Conservation (phyloP, 2,797 vertebrate genomes). For the Clarias platycephalus region DNA sequence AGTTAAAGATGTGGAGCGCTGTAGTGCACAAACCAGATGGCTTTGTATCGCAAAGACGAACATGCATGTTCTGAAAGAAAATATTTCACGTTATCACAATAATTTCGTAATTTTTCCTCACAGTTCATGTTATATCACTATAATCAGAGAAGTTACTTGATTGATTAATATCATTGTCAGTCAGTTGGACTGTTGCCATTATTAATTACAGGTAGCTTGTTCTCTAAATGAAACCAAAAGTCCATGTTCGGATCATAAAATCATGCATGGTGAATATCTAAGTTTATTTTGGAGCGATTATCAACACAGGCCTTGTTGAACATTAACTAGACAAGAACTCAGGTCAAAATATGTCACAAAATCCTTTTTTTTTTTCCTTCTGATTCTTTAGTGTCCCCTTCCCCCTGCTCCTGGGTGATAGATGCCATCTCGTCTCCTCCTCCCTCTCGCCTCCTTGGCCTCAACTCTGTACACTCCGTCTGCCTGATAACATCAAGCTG, state of each 20-base stretch:
- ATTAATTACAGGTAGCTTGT: not conserved
- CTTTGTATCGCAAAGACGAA: no score
- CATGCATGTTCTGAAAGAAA: not conserved
- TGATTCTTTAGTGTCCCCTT: not conserved
- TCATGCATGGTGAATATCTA: not conserved
- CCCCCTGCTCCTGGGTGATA: constrained; percentile 19
- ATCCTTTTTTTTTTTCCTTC: not conserved
- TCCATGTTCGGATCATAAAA: not conserved
- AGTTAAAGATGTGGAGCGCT: not conserved
- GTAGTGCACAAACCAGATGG: not conserved
- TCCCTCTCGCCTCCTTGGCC: constrained; percentile 33
- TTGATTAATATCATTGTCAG: not conserved
- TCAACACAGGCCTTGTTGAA: not conserved
- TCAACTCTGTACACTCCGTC: constrained; percentile 47
- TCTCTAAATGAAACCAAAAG: not conserved
- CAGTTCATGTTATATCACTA: not conserved
- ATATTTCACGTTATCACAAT: not conserved
- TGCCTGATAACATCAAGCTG: constrained; percentile 72
- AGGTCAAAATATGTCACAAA: not conserved
- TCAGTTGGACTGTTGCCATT: not conserved
- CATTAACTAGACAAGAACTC: not conserved
- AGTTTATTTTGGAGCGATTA: not conserved
- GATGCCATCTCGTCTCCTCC: constrained; percentile 51
- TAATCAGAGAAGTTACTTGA: not conserved
- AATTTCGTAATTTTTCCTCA: not conserved